A percentile compares a stretch with the other conserved stretches of the same genome.
Evolutionary conservation across 2,888 invertebrate species (phyloP).

Genomic region (Xestia ashworthii): DNA sequence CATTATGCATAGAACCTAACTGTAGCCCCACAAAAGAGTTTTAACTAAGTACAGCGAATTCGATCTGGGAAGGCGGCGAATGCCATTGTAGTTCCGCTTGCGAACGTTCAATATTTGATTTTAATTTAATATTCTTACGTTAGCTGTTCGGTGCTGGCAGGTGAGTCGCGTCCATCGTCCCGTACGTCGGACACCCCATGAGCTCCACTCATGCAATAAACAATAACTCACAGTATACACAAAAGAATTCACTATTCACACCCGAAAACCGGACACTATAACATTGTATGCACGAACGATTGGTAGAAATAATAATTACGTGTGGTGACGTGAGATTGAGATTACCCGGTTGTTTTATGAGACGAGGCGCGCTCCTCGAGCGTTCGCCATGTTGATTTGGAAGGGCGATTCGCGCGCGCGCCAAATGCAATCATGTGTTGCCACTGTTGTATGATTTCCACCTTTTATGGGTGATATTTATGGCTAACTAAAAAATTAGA

Average conservation of each 20-base stretch:
- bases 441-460: conserved; percentile 57
- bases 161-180: conserved; percentile 86
- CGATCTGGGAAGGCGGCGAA: conserved; percentile 1
- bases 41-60: conserved; percentile 20
- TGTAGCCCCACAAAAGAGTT: conserved; percentile 19
- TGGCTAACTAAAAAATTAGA: background rate
- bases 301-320: conserved; percentile 52
- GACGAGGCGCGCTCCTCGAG: conserved; percentile 83
- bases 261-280: conserved; percentile 77
- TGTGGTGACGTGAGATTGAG: conserved; percentile 69
- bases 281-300: conserved; percentile 80
- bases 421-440: conserved; percentile 79
- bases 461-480: background rate
- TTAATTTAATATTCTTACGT: conserved; percentile 80
- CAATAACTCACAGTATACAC: conserved; percentile 81
- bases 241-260: conserved; percentile 73
- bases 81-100: background rate
- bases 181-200: conserved; percentile 83
- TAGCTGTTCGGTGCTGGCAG: conserved; percentile 89
- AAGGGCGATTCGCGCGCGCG: conserved; percentile 88
- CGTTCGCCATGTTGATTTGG: conserved; percentile 87
- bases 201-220: conserved; percentile 88
- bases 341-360: conserved; percentile 77
- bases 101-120: conserved; percentile 39
- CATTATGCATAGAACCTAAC: conserved; percentile 35